A percentile compares a stretch with the other conserved stretches of the same genome.
Evolutionary conservation across 1,140 invertebrate species (phyloP).

Genomic region (Sinonovacula constricta): DNA sequence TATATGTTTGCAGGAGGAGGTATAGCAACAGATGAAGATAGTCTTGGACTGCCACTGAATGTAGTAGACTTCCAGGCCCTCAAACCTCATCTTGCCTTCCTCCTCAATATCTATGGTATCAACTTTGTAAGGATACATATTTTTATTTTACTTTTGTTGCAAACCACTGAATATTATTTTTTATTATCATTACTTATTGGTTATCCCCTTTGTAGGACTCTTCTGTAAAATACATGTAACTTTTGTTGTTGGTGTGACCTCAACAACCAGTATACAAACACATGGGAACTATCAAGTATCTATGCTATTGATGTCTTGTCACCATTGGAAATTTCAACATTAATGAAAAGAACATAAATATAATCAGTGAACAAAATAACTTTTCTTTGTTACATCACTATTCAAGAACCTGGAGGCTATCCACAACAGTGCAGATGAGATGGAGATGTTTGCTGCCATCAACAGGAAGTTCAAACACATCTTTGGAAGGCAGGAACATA

Average conservation of each 20-base stretch:
- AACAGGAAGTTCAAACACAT: slow-evolving; percentile 73
- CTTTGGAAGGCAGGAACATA: slow-evolving; percentile 76
- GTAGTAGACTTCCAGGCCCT: slow-evolving; percentile 69
- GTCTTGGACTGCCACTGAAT: slow-evolving; percentile 71
- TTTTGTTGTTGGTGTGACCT: no score
- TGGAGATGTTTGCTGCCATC: slow-evolving; percentile 77
- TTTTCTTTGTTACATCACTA: slow-evolving; percentile 1
- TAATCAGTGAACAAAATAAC: no score
- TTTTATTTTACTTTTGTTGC: no score
- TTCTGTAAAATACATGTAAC: no score
- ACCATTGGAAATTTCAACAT: no score
- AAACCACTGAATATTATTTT: no score
- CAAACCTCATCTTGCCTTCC: slow-evolving; percentile 72
- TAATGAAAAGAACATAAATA: no score
- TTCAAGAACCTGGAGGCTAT: slow-evolving; percentile 74
- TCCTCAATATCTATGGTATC: slow-evolving; percentile 75
- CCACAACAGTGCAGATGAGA: slow-evolving; percentile 75
- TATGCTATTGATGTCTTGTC: no score
- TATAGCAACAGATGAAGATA: slow-evolving; percentile 71
- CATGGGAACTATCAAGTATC: no score
- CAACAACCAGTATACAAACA: no score
- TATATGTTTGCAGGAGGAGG: slow-evolving; percentile 69
- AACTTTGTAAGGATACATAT: slow-evolving; percentile 76
- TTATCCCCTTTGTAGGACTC: no score
- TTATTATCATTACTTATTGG: no score